Evolutionary conservation across 35 echinoderm and acorn worm genomes (phyloP).

Genomic region (Chiridota heheva): DNA sequence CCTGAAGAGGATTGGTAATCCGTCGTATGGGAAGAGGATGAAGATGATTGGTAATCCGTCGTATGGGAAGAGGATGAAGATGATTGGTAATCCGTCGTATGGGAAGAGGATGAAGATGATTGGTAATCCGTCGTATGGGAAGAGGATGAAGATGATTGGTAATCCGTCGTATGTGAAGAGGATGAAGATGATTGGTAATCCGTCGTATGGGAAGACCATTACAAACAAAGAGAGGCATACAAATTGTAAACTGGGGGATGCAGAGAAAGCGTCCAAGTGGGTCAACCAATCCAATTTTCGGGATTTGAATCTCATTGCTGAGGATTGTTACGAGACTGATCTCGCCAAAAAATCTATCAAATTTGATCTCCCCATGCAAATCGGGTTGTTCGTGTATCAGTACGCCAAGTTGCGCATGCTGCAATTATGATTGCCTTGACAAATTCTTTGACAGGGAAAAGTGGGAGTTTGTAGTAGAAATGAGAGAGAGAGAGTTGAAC

Average conservation of each 20-base stretch:
- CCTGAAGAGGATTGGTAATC: too few relatives aligned
- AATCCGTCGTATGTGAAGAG: too few relatives aligned
- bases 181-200: constrained; percentile 46
- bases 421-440: constrained; percentile 34
- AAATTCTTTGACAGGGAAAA: constrained; percentile 18
- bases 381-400: constrained; percentile 38
- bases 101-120: too few relatives aligned
- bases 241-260: background rate
- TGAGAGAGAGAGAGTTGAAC: too few relatives aligned
- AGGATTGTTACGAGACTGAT: constrained; percentile 21
- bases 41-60: too few relatives aligned
- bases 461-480: background rate
- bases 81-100: too few relatives aligned
- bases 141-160: too few relatives aligned
- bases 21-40: too few relatives aligned
- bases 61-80: too few relatives aligned
- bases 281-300: constrained; percentile 35
- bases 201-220: constrained; percentile 34
- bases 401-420: constrained; percentile 41
- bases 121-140: too few relatives aligned
- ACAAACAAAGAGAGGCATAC: constrained; percentile 24
- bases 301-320: constrained; percentile 17
- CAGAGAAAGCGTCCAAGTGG: background rate
- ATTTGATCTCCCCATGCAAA: constrained; percentile 39
- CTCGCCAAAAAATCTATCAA: constrained; percentile 13